Base-by-base conservation (phyloP, 37 sponge, comb jelly and placozoan genomes). In the Cliona cf. orientalis region DNA sequence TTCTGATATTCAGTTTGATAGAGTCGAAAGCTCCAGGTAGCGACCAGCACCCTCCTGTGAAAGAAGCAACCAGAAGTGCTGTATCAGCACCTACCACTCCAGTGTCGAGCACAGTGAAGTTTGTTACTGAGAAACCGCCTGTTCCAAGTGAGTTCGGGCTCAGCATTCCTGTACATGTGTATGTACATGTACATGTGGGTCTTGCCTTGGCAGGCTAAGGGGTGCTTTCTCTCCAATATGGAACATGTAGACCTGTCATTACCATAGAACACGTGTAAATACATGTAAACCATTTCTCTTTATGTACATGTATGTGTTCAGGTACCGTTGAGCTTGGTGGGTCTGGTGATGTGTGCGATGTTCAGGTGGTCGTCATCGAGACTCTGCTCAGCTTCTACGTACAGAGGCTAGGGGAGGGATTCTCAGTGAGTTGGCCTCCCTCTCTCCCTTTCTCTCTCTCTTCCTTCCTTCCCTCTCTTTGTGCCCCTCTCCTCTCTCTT, bases 311-410 rank as follows among this genome's bases (percentile, higher is more conserved):
- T 6, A 36, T 17, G n/a, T 29, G 11, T 25, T 1, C 44, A 62
- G 28, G 21, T 62, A 28, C 46, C 0, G 78, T 25, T 59, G 60
- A 34, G 2, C 11, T 65, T 34, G 45, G 42, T 12, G 49, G 14
- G 26, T 14, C 34, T 45, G 22, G 42, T 3, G 39, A 56, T 2
- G 58, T 60, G 26, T n/a, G 22, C 57, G 85, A 87, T 22, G 93
- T 88, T 35, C 66, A 59, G 37, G 82, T 92, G 21, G 49, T 66
- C 23, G 36, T 46, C 26, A 70, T 92, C 29, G 64, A 84, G 14
- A 72, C 63, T 40, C 82, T 82, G 25, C 38, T 26, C 46, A 84
- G 76, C 56, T 92, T 92, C 79, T 92, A 75, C 55, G 67, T 85
- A 21, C 85, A 85, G 61, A 26, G 41, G 3, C 32, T 29, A 6